These are phyloP conservation scores for Drosophila elegans DNA, from an alignment of 1,140 invertebrate genomes.

Conservation along the genomic window DNA sequence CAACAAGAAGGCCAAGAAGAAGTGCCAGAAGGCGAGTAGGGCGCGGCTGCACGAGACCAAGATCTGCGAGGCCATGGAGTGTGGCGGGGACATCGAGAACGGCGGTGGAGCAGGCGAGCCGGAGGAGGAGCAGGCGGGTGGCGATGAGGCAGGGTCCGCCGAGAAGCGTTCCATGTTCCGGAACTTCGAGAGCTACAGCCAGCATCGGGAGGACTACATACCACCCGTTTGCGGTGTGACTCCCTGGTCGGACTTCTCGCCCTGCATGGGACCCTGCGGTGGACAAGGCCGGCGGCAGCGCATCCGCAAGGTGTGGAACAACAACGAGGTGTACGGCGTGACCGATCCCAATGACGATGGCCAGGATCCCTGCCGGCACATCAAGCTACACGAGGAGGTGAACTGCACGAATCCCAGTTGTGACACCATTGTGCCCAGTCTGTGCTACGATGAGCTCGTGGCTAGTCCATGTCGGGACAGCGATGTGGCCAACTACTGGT, in stretches of 20 bases:
- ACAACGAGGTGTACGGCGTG: constrained; percentile 77
- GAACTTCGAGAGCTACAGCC: constrained; percentile 77
- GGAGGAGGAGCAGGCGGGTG: constrained; percentile 23
- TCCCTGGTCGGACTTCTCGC: constrained; percentile 91
- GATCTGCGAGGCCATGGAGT: constrained; percentile 66
- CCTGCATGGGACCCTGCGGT: constrained; percentile 89
- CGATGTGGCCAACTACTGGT: constrained; percentile 87
- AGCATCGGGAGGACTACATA: constrained; percentile 74
- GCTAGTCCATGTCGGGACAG: constrained; percentile 89
- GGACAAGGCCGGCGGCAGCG: constrained; percentile 61
- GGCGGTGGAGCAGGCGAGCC: constrained; percentile 11
- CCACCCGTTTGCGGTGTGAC: constrained; percentile 88
- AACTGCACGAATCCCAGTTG: constrained; percentile 86
- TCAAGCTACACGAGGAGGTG: constrained; percentile 84
- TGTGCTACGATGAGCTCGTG: constrained; percentile 78
- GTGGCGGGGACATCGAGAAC: constrained; percentile 73
- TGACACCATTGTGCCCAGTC: constrained; percentile 85
- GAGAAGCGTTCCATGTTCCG: constrained; percentile 70
- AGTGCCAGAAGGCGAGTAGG: constrained; percentile 78
- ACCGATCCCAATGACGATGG: constrained; percentile 61
- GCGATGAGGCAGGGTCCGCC: constrained; percentile 26
- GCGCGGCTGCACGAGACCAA: constrained; percentile 62
- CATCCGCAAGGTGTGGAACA: constrained; percentile 79
- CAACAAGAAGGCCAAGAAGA: constrained; percentile 75
- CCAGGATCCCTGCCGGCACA: constrained; percentile 82